These are phyloP conservation scores for Hiodon tergisus DNA, from an alignment of 2,113 vertebrate species.

Conservation along the genomic window DNA sequence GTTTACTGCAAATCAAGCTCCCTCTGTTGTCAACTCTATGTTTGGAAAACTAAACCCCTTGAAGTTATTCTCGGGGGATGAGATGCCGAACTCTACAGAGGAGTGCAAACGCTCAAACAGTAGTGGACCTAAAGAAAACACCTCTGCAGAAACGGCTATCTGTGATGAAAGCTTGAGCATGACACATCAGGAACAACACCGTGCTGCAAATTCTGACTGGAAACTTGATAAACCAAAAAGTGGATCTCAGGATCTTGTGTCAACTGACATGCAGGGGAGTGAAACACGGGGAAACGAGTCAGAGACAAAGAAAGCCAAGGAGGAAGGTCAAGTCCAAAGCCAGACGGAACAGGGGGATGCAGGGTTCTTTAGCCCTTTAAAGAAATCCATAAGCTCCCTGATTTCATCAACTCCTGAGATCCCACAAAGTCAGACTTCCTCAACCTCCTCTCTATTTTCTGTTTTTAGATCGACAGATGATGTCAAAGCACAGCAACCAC, in stretches of 20 bases:
- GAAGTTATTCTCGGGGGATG: constrained; percentile 45
- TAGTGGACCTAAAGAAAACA: constrained; percentile 17
- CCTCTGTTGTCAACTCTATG: constrained; percentile 59
- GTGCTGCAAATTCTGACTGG: not conserved
- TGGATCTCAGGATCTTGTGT: constrained; percentile 30
- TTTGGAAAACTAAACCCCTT: constrained; percentile 71
- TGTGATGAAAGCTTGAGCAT: constrained; percentile 15
- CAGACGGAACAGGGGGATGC: constrained; percentile 38
- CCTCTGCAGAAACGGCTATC: constrained; percentile 23
- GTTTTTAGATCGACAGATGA: constrained; percentile 61
- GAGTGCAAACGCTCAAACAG: constrained; percentile 23
- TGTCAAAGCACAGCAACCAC: constrained; percentile 37
- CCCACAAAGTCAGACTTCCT: constrained; percentile 38
- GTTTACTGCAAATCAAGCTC: constrained; percentile 44
- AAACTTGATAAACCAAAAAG: constrained; percentile 24
- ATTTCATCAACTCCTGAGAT: constrained; percentile 60
- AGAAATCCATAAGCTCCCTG: constrained; percentile 78
- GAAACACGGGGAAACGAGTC: constrained; percentile 14
- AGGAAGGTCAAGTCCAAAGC: constrained; percentile 26
- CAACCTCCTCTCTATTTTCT: constrained; percentile 52
- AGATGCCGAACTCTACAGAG: constrained; percentile 29
- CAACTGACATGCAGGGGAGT: constrained; percentile 27
- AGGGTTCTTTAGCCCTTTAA: constrained; percentile 77
- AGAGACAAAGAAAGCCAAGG: constrained; percentile 18
- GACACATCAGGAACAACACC: constrained; percentile 9